Conservation (phyloP, 2,888 invertebrate species). For the Timema cristinae region DNA sequence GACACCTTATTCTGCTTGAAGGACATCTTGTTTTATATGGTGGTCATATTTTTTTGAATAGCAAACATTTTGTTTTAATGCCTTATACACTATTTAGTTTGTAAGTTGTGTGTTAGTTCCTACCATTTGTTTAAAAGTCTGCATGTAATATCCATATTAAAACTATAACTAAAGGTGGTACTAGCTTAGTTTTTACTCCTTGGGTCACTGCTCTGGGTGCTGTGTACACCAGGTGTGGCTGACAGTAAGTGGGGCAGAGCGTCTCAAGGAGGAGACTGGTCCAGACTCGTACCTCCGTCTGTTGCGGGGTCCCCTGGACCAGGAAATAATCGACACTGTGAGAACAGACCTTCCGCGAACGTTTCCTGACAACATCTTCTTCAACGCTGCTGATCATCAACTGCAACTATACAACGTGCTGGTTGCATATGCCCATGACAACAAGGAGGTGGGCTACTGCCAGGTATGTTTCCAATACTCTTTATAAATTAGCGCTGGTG, state of each 20-base stretch:
- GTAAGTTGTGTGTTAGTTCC: too few species aligned
- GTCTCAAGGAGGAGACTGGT: conserved; percentile 54
- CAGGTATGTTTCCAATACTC: conserved; percentile 50
- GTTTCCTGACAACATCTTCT: conserved; percentile 93
- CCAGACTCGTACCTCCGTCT: conserved; percentile 52
- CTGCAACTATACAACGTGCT: conserved; percentile 79
- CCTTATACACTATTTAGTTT: too few species aligned
- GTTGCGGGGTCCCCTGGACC: conserved; percentile 64
- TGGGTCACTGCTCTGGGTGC: conserved; percentile 26
- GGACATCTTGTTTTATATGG: too few species aligned
- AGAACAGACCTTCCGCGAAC: conserved; percentile 88
- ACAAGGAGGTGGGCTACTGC: conserved; percentile 85
- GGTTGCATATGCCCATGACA: conserved; percentile 84
- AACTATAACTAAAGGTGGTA: too few species aligned
- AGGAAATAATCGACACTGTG: conserved; percentile 72
- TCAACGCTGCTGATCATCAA: conserved; percentile 67
- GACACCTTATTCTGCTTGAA: too few species aligned
- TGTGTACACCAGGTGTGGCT: conserved; percentile 65
- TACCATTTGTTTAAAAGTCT: not conserved
- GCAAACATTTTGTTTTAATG: too few species aligned
- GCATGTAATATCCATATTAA: not conserved
- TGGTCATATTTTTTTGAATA: too few species aligned
- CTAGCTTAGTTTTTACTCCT: too few species aligned
- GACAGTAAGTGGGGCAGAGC: conserved; percentile 76
- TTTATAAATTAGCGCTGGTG: too few species aligned